phyloP scores from a whole-genome alignment of 64 coral and sea anemone species.

The Stichodactyla mertensii region DNA sequence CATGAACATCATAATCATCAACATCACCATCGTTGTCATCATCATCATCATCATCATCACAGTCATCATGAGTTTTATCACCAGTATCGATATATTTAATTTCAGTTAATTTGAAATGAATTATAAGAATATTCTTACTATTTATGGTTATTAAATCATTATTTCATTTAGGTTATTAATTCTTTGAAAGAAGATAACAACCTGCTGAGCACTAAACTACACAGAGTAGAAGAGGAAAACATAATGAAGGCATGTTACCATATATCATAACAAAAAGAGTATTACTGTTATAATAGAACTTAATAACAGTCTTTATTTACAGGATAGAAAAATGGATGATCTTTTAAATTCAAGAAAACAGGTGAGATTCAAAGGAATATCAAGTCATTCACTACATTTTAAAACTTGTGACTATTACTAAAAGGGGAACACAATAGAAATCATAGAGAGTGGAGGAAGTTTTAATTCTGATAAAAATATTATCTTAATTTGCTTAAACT shows the following conservation, averaged over 20 bases:
- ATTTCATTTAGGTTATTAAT: constrained; percentile 61
- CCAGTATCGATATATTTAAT: background rate
- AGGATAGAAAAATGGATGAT: constrained; percentile 90
- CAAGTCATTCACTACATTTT: no score
- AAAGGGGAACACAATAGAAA: no score
- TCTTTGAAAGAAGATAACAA: constrained; percentile 81
- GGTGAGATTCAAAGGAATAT: constrained; percentile 11
- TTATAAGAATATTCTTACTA: no score
- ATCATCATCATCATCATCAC: background rate
- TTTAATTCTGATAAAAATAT: no score
- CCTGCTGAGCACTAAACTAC: constrained; percentile 63
- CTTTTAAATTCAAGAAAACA: constrained; percentile 79
- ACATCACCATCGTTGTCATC: background rate
- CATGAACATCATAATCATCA: background rate
- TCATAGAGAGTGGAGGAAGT: no score
- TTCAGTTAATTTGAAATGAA: no score
- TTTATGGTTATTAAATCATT: background rate
- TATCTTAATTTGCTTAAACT: no score
- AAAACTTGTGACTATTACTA: no score
- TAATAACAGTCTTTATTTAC: background rate
- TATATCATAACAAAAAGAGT: background rate
- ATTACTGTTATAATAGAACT: no score
- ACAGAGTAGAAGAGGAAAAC: constrained; percentile 78
- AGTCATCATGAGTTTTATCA: background rate
- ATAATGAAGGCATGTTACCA: constrained; percentile 57